phyloP scores from a whole-genome alignment of 1,140 invertebrate species.

The Drosophila prosaltans region DNA sequence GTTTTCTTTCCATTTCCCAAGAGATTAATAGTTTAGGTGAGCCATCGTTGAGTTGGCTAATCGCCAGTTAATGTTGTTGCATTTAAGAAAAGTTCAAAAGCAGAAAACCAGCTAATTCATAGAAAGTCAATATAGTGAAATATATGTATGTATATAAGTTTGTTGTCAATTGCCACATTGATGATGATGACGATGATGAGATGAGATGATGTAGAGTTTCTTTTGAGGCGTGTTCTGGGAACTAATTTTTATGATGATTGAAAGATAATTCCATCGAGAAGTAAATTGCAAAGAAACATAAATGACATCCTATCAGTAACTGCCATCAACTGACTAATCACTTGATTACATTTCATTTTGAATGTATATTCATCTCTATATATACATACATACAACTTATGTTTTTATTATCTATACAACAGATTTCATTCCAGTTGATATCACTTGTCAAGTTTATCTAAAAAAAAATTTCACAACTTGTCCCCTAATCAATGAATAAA shows the following conservation, averaged over 20 bases:
- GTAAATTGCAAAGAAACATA: not conserved
- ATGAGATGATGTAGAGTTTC: constrained; percentile 26
- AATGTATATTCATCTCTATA: too few species aligned
- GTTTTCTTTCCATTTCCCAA: constrained; percentile 19
- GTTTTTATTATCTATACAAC: too few species aligned
- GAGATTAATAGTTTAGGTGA: constrained; percentile 35
- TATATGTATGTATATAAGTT: not conserved
- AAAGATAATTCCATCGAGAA: constrained; percentile 7
- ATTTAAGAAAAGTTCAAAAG: constrained; percentile 46
- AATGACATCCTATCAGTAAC: too few species aligned
- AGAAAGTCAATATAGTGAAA: constrained; percentile 36
- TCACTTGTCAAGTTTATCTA: constrained; percentile 15
- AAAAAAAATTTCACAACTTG: constrained; percentile 29
- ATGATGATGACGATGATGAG: too few species aligned
- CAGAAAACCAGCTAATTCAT: constrained; percentile 39
- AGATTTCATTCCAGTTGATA: not conserved
- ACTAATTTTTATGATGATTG: constrained; percentile 44
- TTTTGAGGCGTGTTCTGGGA: constrained; percentile 55
- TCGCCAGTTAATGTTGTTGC: constrained; percentile 54
- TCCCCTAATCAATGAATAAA: constrained; percentile 40
- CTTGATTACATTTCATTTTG: not conserved
- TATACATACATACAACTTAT: too few species aligned
- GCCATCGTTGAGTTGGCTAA: constrained; percentile 48
- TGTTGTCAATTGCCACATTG: constrained; percentile 26
- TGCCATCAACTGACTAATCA: not conserved